Evolutionary conservation across 2,797 vertebrate genomes (phyloP).

Genomic region (Scarus forsteni): DNA sequence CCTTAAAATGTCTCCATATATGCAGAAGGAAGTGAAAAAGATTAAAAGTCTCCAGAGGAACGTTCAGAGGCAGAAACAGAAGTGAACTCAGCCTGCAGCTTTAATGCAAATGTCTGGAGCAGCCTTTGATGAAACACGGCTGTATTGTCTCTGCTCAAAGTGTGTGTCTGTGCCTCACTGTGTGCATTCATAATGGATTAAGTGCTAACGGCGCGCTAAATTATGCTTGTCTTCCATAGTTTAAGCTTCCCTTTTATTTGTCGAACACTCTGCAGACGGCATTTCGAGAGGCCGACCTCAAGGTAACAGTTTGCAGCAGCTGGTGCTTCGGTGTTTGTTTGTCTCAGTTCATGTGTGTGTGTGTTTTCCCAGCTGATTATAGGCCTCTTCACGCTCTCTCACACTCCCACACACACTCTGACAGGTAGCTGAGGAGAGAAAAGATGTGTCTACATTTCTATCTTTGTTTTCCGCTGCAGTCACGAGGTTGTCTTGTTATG

Average conservation of each 20-base stretch:
- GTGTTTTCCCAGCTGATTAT: slow-evolving; percentile 4
- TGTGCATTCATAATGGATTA: slow-evolving; percentile 70
- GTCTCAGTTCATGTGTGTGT: slow-evolving; percentile 1
- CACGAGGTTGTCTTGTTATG: slow-evolving; percentile 1
- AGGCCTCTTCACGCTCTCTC: slow-evolving; percentile 22
- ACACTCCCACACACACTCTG: slow-evolving; percentile 31
- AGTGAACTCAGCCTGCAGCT: slow-evolving; percentile 42
- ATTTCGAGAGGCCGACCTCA: slow-evolving; percentile 49
- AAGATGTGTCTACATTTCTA: neutral
- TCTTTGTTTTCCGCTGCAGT: slow-evolving; percentile 6
- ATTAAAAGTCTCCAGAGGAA: slow-evolving; percentile 34
- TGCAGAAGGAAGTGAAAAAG: slow-evolving; percentile 21
- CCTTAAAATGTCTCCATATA: slow-evolving; percentile 22
- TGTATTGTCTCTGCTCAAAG: slow-evolving; percentile 65
- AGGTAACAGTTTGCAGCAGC: slow-evolving; percentile 51
- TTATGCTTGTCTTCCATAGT: slow-evolving; percentile 55
- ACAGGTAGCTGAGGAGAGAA: slow-evolving; percentile 19
- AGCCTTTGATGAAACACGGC: slow-evolving; percentile 64
- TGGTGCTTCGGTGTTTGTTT: slow-evolving; percentile 19
- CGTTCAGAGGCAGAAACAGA: slow-evolving; percentile 18
- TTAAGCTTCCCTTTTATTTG: slow-evolving; percentile 56
- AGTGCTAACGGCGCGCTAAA: slow-evolving; percentile 65
- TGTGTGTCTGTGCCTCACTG: slow-evolving; percentile 37
- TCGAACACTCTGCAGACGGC: slow-evolving; percentile 43
- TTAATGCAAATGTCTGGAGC: slow-evolving; percentile 62